Base-by-base conservation (phyloP, 2,113 vertebrate genomes). In the Ahaetulla prasina region DNA sequence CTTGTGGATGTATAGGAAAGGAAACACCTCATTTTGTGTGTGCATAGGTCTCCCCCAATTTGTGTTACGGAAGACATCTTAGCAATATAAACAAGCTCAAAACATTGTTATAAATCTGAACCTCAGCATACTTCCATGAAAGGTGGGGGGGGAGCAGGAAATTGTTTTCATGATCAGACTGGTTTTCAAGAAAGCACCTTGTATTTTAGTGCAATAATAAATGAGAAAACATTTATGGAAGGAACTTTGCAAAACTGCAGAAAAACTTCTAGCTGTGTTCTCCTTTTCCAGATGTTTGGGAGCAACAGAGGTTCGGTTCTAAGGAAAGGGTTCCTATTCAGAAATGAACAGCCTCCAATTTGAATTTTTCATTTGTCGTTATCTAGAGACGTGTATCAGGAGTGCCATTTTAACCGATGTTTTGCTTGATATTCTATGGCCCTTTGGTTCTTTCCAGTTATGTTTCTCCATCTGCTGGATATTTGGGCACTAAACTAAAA, bases 21-120 rank as follows among this genome's bases (percentile, higher is more conserved):
- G 10, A 85, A 57, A 2, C 7, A 85, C 18, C 35, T 95, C 94
- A 94, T 93, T 94, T 91, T 94, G 86, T 93, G 55, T 80, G 55
- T 91, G 80, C 88, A 93, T 12, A 89, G 93, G 92, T 95, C 93
- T 94, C 89, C 54, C 91, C 90, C 94, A 92, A 95, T 94, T 95
- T 92, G 91, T 93, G 92, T 93, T 91, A 91, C 0, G 0, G 85
- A 93, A 93, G 94, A 94, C 95, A 96, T 96, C 95, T 95, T 92
- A 93, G 85, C 92, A 93, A 91, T 94, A 93, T 94, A 96, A 97
- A 96, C 93, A 94, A 95, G 93, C 88, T 91, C 90, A 94, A 93
- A 97, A 95, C 93, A 94, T 50, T 95, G 1, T 92, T 94, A 90
- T 97, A 96, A 96, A 96, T 96, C 93, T 96, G 95, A 96, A 95